A percentile compares a stretch with the other conserved stretches of the same genome.
Evolutionary conservation across 2,113 vertebrate species (phyloP).

Genomic region (Cygnus buccinator): DNA sequence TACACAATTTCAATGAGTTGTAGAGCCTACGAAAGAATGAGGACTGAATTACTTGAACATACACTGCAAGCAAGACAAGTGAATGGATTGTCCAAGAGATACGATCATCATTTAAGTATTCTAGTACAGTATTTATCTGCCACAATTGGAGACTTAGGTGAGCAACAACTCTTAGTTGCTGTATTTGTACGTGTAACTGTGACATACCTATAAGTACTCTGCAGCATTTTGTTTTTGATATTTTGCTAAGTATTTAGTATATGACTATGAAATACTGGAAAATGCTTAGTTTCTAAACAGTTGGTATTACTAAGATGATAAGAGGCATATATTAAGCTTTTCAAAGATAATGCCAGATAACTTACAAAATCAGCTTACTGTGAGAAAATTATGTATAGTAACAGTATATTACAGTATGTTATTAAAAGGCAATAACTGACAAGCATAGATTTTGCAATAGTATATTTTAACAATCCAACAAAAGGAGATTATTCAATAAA

Average conservation of each 20-base stretch:
- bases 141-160: neutral
- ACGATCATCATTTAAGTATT: neutral
- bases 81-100: neutral
- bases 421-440: neutral
- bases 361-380: neutral
- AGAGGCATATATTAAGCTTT: neutral
- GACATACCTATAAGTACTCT: neutral
- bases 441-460: neutral
- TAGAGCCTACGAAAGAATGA: neutral
- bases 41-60: neutral
- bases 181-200: neutral
- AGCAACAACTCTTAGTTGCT: neutral
- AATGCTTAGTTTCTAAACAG: neutral
- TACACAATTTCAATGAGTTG: neutral
- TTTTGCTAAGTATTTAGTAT: neutral
- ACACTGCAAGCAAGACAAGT: neutral
- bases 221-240: neutral
- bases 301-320: neutral
- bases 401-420: neutral
- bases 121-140: neutral
- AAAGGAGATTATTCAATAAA: neutral
- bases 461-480: neutral
- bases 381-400: neutral
- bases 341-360: neutral
- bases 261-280: neutral